These are phyloP conservation scores for Lates japonicus DNA, from an alignment of 2,797 vertebrate genomes.

Conservation along the genomic window DNA sequence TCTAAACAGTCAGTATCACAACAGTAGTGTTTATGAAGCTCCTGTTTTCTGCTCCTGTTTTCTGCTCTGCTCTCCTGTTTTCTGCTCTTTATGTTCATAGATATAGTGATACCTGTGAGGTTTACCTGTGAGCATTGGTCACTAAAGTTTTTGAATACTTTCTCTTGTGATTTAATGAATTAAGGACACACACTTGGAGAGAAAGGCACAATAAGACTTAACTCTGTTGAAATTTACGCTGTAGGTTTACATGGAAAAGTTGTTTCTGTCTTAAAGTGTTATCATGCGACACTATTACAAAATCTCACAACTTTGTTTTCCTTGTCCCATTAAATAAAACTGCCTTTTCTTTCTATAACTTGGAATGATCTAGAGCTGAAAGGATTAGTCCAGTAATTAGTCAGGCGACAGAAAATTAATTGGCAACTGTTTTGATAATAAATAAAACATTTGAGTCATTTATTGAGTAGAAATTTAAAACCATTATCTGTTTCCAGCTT, in stretches of 20 bases:
- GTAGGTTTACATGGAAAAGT: no score
- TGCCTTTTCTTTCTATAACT: background rate
- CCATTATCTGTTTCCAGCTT: background rate
- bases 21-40: background rate
- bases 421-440: background rate
- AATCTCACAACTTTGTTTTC: background rate
- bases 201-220: no score
- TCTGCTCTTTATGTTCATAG: background rate
- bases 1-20: conserved; percentile 5
- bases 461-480: no score
- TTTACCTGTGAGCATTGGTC: no score
- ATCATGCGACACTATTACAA: background rate
- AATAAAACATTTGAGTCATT: no score
- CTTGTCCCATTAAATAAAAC: background rate
- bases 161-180: background rate
- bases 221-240: no score
- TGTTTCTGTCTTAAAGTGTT: no score
- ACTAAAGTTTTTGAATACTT: background rate
- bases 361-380: no score
- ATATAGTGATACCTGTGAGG: background rate
- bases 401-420: no score
- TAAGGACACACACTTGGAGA: no score
- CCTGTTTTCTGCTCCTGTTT: background rate
- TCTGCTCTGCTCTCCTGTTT: no score
- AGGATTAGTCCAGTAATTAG: no score